Base-by-base conservation (phyloP, 1,140 invertebrate species). In the Drosophila mojavensis region DNA sequence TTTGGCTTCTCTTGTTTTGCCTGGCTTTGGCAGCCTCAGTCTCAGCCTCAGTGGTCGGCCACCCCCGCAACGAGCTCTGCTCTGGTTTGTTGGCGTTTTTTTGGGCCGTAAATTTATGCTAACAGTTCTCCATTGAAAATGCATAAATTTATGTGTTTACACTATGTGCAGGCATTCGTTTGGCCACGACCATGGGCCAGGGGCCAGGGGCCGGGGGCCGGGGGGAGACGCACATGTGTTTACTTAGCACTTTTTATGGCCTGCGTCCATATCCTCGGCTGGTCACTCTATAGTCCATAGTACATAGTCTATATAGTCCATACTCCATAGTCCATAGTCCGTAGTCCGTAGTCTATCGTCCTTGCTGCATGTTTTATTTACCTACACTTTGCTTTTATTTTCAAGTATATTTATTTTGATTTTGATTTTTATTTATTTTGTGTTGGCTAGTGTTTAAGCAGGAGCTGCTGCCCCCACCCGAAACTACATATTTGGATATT, bases 141-240 rank as follows among this genome's bases (percentile, higher is more conserved):
- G 85, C 85, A 89, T 89, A 89, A 89, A 89, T 89, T 89, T 89
- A 89, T 90, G 85, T 90, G 85, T 89, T 90, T 90, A 89, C 81
- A 90, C 84, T 89, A 81, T 90, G 80, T 90, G 81, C 84, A 84
- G 81, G 80, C 79, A 77, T 88, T 89, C 88, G 77, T 60, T 76
- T 78, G 74, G 76, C 76, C 56, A 55, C 59, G 45, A 64, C 59
- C 54, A 51, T n/a, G n/a, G 48, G n/a, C 36, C n/a, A 10, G 33
- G 10, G 59, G 20, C 20, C 20, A 0, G 17, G 20, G 20, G 20
- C 1, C 20, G 20, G 20, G 17, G 45, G n/a, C 36, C n/a, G 7
- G 33, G 10, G 59, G 33, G 24, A 13, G 63, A 66, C 56, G 62
- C 85, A 89, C 84, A 89, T 89, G 84, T 89, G 84, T 89, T 89